These are phyloP conservation scores for Sinocyclocheilus anophthalmus DNA, from an alignment of 2,113 vertebrate species.

Conservation along the genomic window DNA sequence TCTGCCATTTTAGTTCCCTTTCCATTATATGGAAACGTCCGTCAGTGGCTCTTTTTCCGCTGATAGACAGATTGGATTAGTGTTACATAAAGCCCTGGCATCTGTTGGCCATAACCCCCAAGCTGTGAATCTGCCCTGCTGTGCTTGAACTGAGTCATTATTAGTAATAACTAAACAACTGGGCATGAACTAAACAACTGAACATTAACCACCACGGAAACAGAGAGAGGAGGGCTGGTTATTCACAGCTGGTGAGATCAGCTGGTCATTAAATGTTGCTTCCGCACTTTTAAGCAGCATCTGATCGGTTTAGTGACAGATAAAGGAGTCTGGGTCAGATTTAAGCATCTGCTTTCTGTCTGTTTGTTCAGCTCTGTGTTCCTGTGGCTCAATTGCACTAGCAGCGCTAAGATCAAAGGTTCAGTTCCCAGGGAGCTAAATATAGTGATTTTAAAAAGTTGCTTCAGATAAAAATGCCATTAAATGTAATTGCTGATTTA, in stretches of 20 bases:
- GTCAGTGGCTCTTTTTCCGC: slow-evolving; percentile 14
- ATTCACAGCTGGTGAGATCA: slow-evolving; percentile 78
- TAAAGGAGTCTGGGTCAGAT: slow-evolving; percentile 60
- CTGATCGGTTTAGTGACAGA: slow-evolving; percentile 10
- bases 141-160: slow-evolving; percentile 74
- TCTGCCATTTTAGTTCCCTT: slow-evolving; percentile 2
- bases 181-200: slow-evolving; percentile 79
- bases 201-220: slow-evolving; percentile 68
- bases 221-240: slow-evolving; percentile 68
- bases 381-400: slow-evolving; percentile 22
- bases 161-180: slow-evolving; percentile 81
- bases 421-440: not conserved
- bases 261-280: slow-evolving; percentile 67
- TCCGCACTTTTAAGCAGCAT: slow-evolving; percentile 51
- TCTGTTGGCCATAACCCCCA: slow-evolving; percentile 66
- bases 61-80: slow-evolving; percentile 58
- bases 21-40: not conserved
- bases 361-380: slow-evolving; percentile 8
- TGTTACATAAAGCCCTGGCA: slow-evolving; percentile 62
- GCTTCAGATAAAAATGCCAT: not conserved
- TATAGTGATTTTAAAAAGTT: not conserved
- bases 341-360: not conserved
- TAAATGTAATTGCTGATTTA: not conserved
- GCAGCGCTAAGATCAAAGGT: not conserved
- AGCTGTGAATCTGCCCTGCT: slow-evolving; percentile 71